Evolutionary conservation across 2,113 vertebrate species (phyloP), one percentile per base, ranked within the genome.

Genomic region (Formicarius rufipectus): DNA sequence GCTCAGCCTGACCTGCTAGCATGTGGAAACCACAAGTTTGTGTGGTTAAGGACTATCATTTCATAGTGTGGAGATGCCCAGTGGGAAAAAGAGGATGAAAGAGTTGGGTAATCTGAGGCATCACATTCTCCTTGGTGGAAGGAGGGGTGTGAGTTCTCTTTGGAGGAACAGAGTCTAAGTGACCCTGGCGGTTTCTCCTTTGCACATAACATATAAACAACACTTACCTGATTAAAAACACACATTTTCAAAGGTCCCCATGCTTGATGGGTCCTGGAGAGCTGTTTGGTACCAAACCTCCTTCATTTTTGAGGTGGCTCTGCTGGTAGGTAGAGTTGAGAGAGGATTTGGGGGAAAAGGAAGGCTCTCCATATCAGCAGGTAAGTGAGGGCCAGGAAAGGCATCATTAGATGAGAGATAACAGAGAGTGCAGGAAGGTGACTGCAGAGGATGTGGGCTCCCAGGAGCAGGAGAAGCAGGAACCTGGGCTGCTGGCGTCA

Each of bases 371-470:
- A 2, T 15, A 35, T n/a, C 63, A 64, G 44, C 53, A n/a, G 55
- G 55, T 87, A 86, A 90, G 67, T 73, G 91, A 95, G 66, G 35
- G 60, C 30, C 66, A 44, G 77, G 42, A 69, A 78, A 67, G 66
- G 33, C 35, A 42, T 39, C 35, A 50, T 68, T 72, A 84, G 81
- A 1, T 39, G 53, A 45, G 53, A 75, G 82, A 72, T 76, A 83
- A 30, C 39, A 75, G 78, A 63, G 47, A 17, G 45, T 62, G 59
- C 60, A 81, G 73, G 35, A 73, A 59, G 56, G 56, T 90, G 85
- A 17, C 25, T 75, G 27, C 49, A 82, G 74, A 87, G 90, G 77
- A 78, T 93, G 77, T 94, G 90, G 87, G 52, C 35, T 95, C 64
- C 81, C 50, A 63, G 84, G 33, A 87, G 30, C 52, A 31, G 42